Evolutionary conservation across 2,888 invertebrate genomes (phyloP), one percentile per base, ranked within the genome.

Genomic region (Lomographa bimaculata): DNA sequence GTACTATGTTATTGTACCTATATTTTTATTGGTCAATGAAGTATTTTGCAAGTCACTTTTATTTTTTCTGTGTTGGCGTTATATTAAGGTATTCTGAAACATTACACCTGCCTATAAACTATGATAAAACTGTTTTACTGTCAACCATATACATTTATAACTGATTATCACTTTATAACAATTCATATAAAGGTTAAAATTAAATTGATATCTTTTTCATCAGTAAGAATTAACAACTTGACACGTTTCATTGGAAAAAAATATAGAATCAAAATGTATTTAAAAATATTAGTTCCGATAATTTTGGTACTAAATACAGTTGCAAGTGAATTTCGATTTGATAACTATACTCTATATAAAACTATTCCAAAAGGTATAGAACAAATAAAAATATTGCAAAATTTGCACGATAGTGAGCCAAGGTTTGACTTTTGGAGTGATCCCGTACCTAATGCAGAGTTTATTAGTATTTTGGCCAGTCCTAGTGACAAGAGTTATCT

Each of bases 291-390:
- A 14, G 0, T 57, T 14, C 7, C 25, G 3, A 5, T 59, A 18
- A 10, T 50, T 16, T 17, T 63, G 29, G 7, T 58, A 1, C 9
- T 51, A 21, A 42, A 42, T 18, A 7, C 11, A 40, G 60, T 40
- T 2, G 33, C 46, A 1, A 36, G 32, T 54, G 78, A 72, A 17
- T 64, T 78, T 40, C 56, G 77, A 8, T 85, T 70, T 32, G 81
- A 84, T 28, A 82, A 84, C 42, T 79, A 82, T 49, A 66, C 76
- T 7, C 80, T 94, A 3, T 93, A 90, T 53, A 89, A 91, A 63
- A 70, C 92, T 2, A 63, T 73, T 0, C 91, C 93, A 0, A 67
- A 76, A 42, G 90, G 75, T 50, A 52, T 61, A 1, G 66, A 80
- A 1, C 90, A 93, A 19, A 63, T 92, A 11, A 66, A 72, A 20